Percentiles rank a stretch among this genome's conserved stretches.
phyloP scores from a whole-genome alignment of 1,140 invertebrate species.

The Acarapis woodi region DNA sequence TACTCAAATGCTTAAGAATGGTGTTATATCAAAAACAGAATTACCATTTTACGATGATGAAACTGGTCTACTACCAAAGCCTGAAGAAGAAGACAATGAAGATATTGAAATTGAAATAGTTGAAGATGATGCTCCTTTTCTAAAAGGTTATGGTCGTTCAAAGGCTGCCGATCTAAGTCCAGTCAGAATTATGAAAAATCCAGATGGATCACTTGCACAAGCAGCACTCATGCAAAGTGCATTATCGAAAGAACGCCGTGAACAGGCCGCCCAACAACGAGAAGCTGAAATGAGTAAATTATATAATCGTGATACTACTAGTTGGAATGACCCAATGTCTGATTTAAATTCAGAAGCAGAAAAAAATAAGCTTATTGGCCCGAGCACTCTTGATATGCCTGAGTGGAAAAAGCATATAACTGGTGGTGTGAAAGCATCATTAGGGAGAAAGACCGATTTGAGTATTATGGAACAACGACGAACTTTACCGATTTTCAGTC shows the following conservation, averaged over 20 bases:
- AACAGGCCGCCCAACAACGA: constrained; percentile 63
- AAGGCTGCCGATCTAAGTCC: constrained; percentile 65
- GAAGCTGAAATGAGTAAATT: constrained; percentile 67
- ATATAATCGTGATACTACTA: constrained; percentile 51
- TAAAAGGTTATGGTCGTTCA: constrained; percentile 54
- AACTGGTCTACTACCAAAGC: constrained; percentile 41
- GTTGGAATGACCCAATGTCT: constrained; percentile 75
- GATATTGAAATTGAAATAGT: constrained; percentile 97
- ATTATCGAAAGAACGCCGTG: constrained; percentile 76
- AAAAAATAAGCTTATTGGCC: constrained; percentile 48
- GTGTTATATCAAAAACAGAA: constrained; percentile 52
- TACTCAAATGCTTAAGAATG: constrained; percentile 50
- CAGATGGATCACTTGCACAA: constrained; percentile 81
- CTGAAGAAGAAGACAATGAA: constrained; percentile 70
- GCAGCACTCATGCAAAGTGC: constrained; percentile 99
- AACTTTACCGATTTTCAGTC: constrained; percentile 65
- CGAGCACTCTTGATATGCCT: constrained; percentile 53
- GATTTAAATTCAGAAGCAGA: constrained; percentile 34
- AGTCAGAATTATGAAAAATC: constrained; percentile 91
- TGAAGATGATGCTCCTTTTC: constrained; percentile 89
- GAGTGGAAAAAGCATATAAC: constrained; percentile 99
- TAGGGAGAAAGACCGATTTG: constrained; percentile 89
- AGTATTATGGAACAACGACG: constrained; percentile 85
- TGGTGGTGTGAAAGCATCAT: constrained; percentile 85
- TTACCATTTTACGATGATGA: constrained; percentile 72